Conservation (phyloP, 1,140 invertebrate species). For the Amyelois transitella region DNA sequence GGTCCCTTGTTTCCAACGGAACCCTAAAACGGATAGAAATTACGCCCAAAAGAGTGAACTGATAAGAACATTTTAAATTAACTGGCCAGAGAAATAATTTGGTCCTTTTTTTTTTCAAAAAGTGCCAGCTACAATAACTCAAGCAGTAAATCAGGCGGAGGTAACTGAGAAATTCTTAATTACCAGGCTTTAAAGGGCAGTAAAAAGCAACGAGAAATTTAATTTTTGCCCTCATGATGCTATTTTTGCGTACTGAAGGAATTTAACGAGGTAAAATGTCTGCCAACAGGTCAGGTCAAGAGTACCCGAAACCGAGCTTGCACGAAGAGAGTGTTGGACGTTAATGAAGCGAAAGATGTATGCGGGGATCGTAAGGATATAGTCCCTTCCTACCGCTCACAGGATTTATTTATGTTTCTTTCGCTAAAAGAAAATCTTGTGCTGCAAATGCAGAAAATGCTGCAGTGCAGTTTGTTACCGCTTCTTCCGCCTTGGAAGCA, state of each 20-base stretch:
- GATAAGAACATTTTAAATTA: constrained; percentile 37
- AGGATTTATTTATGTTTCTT: too few species aligned
- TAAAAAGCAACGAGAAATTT: constrained; percentile 12
- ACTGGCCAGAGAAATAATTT: constrained; percentile 30
- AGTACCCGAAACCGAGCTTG: too few species aligned
- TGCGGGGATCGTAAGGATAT: too few species aligned
- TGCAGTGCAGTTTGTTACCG: too few species aligned
- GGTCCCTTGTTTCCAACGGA: neutral
- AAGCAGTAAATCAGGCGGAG: constrained; percentile 14
- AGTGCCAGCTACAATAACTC: constrained; percentile 17
- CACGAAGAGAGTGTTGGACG: too few species aligned
- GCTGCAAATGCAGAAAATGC: too few species aligned
- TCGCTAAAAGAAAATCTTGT: too few species aligned
- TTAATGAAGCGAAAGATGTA: too few species aligned
- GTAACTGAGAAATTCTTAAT: constrained; percentile 14
- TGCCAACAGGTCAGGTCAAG: too few species aligned
- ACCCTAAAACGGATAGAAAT: constrained; percentile 7
- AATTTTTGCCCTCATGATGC: constrained; percentile 20
- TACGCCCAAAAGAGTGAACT: constrained; percentile 27
- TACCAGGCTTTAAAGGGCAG: constrained; percentile 12
- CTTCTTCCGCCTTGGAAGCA: too few species aligned
- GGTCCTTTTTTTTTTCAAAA: constrained; percentile 18
- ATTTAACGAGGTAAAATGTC: constrained; percentile 26
- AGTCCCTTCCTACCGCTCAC: too few species aligned
- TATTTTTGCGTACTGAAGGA: constrained; percentile 20